A percentile compares a stretch with the other conserved stretches of the same genome.
These are phyloP conservation scores for Poeciliopsis occidentalis DNA, from an alignment of 2,113 vertebrate species.

Conservation along the genomic window DNA sequence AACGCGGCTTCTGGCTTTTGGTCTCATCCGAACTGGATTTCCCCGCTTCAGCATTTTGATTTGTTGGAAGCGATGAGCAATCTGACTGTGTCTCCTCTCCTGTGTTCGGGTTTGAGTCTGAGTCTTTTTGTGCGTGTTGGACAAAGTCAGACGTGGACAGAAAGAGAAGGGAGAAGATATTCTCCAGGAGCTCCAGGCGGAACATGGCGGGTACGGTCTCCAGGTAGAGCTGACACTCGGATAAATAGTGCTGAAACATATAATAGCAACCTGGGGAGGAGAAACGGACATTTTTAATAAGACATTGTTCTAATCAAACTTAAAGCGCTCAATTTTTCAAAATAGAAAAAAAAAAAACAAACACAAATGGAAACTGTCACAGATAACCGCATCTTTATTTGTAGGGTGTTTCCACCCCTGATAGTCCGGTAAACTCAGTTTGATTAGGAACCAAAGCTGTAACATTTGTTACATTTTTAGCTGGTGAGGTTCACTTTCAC, in stretches of 20 bases:
- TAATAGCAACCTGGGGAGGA: conserved; percentile 76
- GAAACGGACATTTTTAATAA: background rate
- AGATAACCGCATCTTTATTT: too few relatives aligned
- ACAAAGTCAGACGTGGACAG: conserved; percentile 87
- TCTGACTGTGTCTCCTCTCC: background rate
- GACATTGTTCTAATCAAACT: background rate
- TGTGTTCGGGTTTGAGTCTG: conserved; percentile 14
- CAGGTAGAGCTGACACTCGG: conserved; percentile 89
- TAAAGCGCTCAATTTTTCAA: background rate
- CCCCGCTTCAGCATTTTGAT: conserved; percentile 11
- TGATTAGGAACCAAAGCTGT: too few relatives aligned
- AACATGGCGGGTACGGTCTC: conserved; percentile 85
- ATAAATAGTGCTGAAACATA: conserved; percentile 85
- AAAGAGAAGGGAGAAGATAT: conserved; percentile 96
- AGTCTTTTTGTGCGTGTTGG: conserved; percentile 45
- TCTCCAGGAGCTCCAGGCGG: conserved; percentile 94
- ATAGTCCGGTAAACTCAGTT: too few relatives aligned
- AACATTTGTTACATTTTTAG: too few relatives aligned
- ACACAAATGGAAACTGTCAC: too few relatives aligned
- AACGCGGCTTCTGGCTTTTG: conserved; percentile 28
- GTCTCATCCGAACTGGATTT: conserved; percentile 10
- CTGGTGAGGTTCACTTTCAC: too few relatives aligned
- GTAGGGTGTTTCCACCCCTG: too few relatives aligned
- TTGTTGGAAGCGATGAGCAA: background rate
- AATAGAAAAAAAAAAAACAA: too few relatives aligned